phyloP scores from a whole-genome alignment of 2,797 vertebrate species.

The Gallinago stenura region DNA sequence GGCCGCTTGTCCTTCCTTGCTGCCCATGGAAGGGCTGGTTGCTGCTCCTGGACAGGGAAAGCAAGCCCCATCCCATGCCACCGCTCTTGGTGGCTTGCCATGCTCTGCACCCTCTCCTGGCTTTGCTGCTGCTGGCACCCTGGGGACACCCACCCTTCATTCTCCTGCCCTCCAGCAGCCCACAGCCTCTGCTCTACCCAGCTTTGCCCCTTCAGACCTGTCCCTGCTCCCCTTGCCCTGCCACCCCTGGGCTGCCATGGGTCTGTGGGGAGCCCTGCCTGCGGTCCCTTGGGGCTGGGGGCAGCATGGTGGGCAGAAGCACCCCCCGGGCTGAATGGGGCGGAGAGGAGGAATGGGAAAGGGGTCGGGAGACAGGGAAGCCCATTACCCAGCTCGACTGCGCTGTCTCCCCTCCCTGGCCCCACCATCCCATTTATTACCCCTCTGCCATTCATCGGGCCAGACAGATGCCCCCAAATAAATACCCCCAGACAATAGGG shows the following conservation, averaged over 20 bases:
- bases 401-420: not conserved
- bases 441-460: conserved; percentile 49
- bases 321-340: no score
- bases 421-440: conserved; percentile 65
- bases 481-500: conserved; percentile 72
- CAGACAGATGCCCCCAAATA: conserved; percentile 72
- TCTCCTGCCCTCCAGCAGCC: no score
- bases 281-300: not conserved
- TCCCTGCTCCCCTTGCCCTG: rapidly evolving
- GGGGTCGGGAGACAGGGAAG: not conserved
- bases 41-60: not conserved
- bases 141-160: rapidly evolving
- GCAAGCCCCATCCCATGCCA: rapidly evolving
- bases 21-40: not conserved
- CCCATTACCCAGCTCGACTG: not conserved
- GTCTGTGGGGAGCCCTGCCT: not conserved
- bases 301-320: rapidly evolving
- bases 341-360: not conserved
- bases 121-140: not conserved
- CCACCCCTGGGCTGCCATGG: not conserved
- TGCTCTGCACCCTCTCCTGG: not conserved
- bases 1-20: not conserved
- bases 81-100: rapidly evolving
- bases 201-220: not conserved
- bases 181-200: not conserved